Conservation (phyloP, 2,888 invertebrate genomes). For the Noctua fimbriata region DNA sequence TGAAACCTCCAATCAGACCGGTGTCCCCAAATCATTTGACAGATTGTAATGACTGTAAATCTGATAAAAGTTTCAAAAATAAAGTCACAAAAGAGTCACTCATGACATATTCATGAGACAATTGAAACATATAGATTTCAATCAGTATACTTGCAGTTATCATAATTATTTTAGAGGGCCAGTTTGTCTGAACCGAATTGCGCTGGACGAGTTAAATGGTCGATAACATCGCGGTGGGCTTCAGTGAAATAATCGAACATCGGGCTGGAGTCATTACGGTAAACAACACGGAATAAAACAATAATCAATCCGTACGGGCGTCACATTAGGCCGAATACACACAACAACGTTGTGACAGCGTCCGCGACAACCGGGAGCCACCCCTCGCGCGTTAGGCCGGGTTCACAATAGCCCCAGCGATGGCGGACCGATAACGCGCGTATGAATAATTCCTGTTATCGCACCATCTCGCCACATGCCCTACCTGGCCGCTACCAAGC, state of each 20-base stretch:
- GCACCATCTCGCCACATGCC: conserved; percentile 90
- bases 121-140: conserved; percentile 62
- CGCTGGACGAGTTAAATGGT: conserved; percentile 53
- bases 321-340: conserved; percentile 85
- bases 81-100: conserved; percentile 58
- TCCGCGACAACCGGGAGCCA: conserved; percentile 86
- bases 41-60: conserved; percentile 59
- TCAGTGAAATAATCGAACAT: conserved; percentile 70
- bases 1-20: conserved; percentile 56
- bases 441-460: conserved; percentile 90
- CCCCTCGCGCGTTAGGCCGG: conserved; percentile 87
- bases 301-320: conserved; percentile 84
- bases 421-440: conserved; percentile 89
- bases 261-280: conserved; percentile 73
- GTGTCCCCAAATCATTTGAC: conserved; percentile 55
- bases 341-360: conserved; percentile 88
- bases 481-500: conserved; percentile 88
- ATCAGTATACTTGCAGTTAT: conserved; percentile 61
- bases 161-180: conserved; percentile 62
- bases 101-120: conserved; percentile 60
- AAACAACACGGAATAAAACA: conserved; percentile 82
- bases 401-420: conserved; percentile 88
- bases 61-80: conserved; percentile 61
- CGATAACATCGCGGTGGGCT: conserved; percentile 58
- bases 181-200: conserved; percentile 52